phyloP scores from a whole-genome alignment of 2,797 vertebrate genomes.

The Gymnodraco acuticeps region DNA sequence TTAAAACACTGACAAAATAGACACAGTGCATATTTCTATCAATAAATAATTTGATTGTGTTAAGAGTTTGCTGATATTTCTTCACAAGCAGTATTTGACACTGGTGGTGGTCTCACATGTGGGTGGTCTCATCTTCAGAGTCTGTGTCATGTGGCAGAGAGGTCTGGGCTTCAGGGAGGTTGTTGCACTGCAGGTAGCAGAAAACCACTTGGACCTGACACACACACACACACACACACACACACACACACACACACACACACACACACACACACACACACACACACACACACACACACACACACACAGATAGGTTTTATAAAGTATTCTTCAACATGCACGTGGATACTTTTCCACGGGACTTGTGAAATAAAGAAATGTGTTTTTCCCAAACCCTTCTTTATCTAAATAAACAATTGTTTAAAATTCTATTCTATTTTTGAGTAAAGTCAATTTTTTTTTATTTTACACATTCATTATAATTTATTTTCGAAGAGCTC shows the following conservation, averaged over 20 bases:
- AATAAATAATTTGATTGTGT: conserved; percentile 68
- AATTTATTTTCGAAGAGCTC: background rate
- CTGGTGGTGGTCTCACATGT: conserved; percentile 71
- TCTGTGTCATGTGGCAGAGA: conserved; percentile 73
- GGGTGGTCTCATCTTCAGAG: conserved; percentile 75
- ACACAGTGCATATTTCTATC: background rate
- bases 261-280: too few species aligned
- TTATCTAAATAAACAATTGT: background rate
- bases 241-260: too few species aligned
- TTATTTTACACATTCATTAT: background rate
- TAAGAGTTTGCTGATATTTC: background rate
- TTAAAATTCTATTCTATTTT: background rate
- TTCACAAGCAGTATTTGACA: conserved; percentile 13
- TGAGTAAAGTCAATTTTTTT: background rate
- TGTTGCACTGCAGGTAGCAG: conserved; percentile 80
- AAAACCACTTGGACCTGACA: conserved; percentile 83
- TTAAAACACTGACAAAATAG: background rate
- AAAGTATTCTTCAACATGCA: background rate
- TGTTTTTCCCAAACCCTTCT: background rate
- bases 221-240: conserved; percentile 4
- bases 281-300: too few species aligned
- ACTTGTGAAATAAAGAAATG: too few species aligned
- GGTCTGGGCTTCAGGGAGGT: conserved; percentile 78
- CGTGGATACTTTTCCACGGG: too few species aligned
- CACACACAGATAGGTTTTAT: too few species aligned